These are phyloP conservation scores for Mobula hypostoma DNA, from an alignment of 2,113 vertebrate genomes.

Conservation along the genomic window DNA sequence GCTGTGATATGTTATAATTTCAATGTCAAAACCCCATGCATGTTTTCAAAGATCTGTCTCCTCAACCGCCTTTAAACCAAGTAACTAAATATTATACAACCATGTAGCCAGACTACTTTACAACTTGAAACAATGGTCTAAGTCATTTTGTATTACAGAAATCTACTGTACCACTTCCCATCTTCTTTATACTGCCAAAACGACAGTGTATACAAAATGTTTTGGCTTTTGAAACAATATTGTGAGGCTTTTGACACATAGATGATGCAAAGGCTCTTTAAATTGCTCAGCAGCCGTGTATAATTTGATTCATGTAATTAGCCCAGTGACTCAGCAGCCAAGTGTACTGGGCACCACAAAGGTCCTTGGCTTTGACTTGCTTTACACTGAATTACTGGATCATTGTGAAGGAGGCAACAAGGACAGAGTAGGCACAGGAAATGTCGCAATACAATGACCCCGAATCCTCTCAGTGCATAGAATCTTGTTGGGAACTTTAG, in stretches of 20 bases:
- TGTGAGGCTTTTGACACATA: not conserved
- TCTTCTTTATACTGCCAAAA: not conserved
- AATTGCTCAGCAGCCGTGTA: not conserved
- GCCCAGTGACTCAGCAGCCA: not conserved
- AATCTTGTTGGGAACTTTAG: too few relatives aligned
- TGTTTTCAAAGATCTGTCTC: not conserved
- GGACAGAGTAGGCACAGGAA: too few relatives aligned
- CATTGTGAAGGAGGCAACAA: not conserved
- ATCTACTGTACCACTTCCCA: not conserved
- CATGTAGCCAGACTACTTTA: not conserved
- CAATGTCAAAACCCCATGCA: not conserved
- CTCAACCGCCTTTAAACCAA: not conserved
- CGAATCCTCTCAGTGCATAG: too few relatives aligned
- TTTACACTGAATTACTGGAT: not conserved
- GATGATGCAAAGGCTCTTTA: not conserved
- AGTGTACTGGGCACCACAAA: not conserved
- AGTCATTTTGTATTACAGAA: not conserved
- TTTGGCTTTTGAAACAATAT: not conserved
- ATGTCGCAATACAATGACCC: too few relatives aligned
- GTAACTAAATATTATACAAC: not conserved
- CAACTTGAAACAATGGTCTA: not conserved
- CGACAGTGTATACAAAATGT: not conserved
- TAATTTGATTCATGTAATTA: not conserved
- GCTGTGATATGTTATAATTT: not conserved
- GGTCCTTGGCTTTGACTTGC: not conserved